Percentiles rank a stretch among this genome's conserved stretches.
Conservation (phyloP, 2,797 vertebrate genomes). For the Staurois parvus region DNA sequence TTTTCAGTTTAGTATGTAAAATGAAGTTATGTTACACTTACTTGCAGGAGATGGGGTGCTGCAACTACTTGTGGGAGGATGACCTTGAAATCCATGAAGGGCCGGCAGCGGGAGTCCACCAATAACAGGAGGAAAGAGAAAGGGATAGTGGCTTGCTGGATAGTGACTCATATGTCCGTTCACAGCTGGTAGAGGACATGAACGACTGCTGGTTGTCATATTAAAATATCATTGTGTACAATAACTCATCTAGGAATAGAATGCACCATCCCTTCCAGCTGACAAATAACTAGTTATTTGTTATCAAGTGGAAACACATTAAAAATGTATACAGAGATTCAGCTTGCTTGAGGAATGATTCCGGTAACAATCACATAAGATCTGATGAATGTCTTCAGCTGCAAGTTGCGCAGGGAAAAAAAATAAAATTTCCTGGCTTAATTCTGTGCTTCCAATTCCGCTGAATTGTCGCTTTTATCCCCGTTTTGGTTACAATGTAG, state of each 20-base stretch:
- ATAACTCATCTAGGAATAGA: conserved; percentile 45
- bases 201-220: conserved; percentile 86
- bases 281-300: conserved; percentile 45
- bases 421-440: conserved; percentile 5
- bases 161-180: conserved; percentile 93
- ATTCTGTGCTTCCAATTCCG: conserved; percentile 18
- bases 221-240: conserved; percentile 75
- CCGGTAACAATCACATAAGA: conserved; percentile 59
- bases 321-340: conserved; percentile 31
- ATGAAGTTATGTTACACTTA: conserved; percentile 74
- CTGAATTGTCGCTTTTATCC: neutral
- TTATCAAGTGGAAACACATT: conserved; percentile 43
- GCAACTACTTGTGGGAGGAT: conserved; percentile 84
- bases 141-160: conserved; percentile 84
- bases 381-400: conserved; percentile 50
- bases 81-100: conserved; percentile 83
- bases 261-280: conserved; percentile 69
- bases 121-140: conserved; percentile 91
- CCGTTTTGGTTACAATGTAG: conserved; percentile 4
- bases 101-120: conserved; percentile 86
- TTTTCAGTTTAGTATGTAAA: neutral
- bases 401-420: conserved; percentile 7
- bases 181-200: conserved; percentile 83
- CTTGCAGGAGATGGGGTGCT: conserved; percentile 90
- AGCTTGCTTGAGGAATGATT: conserved; percentile 56